Percentiles rank a stretch among this genome's conserved stretches.
phyloP scores from a whole-genome alignment of 2,797 vertebrate species.

The Otolemur crassicaudatus region DNA sequence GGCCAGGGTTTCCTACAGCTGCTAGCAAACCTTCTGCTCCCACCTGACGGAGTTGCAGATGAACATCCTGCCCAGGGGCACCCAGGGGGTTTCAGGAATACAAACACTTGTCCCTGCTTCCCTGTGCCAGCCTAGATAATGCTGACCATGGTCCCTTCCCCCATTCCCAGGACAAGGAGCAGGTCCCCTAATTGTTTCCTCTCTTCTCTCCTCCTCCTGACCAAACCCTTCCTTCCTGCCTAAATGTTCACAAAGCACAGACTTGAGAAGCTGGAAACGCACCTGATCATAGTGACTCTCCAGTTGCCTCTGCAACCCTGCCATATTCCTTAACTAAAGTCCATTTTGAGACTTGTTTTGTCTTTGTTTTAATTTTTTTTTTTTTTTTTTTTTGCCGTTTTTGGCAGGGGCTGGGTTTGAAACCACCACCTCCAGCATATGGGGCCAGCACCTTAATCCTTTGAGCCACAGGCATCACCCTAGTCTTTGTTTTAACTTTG shows the following conservation, averaged over 20 bases:
- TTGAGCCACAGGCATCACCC: no score
- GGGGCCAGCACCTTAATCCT: no score
- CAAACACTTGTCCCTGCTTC: not conserved
- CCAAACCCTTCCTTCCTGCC: constrained; percentile 66
- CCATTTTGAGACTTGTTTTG: not conserved
- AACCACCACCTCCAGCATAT: no score
- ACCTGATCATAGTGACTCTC: not conserved
- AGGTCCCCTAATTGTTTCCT: not conserved
- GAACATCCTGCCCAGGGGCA: not conserved
- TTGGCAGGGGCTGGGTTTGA: no score
- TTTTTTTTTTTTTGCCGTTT: not conserved
- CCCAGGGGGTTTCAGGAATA: not conserved
- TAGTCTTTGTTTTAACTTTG: not conserved
- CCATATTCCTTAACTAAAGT: not conserved
- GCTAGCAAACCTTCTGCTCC: not conserved
- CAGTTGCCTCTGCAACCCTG: not conserved
- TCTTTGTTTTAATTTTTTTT: constrained; percentile 30
- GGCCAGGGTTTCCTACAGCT: fast-evolving
- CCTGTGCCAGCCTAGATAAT: not conserved
- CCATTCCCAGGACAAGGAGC: not conserved
- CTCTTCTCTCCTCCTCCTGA: not conserved
- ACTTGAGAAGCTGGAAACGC: not conserved
- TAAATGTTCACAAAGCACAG: constrained; percentile 41
- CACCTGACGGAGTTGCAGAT: not conserved
- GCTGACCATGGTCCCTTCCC: not conserved